These are phyloP conservation scores for Scaptomyza pallida DNA, from an alignment of 1,140 invertebrate genomes.

Conservation along the genomic window DNA sequence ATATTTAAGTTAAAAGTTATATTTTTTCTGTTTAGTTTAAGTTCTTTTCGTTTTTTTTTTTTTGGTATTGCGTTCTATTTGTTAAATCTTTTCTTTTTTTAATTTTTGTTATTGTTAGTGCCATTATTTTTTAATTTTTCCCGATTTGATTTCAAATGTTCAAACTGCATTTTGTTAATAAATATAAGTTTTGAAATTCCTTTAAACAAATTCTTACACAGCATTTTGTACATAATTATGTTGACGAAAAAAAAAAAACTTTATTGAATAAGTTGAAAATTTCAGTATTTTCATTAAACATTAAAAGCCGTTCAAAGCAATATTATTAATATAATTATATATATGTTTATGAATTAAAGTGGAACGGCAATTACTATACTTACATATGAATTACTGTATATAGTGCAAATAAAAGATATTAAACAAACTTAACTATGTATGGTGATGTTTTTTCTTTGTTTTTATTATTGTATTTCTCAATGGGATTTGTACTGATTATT, in stretches of 20 bases:
- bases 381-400: slow-evolving; percentile 68
- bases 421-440: no score
- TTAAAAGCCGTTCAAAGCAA: slow-evolving; percentile 60
- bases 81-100: slow-evolving; percentile 27
- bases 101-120: slow-evolving; percentile 54
- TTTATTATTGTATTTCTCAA: not conserved
- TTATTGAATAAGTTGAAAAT: slow-evolving; percentile 50
- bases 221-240: slow-evolving; percentile 61
- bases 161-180: slow-evolving; percentile 20
- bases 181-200: not conserved
- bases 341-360: slow-evolving; percentile 31
- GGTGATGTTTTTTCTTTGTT: not conserved
- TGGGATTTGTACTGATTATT: no score
- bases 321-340: slow-evolving; percentile 44
- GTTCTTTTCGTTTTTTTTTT: slow-evolving; percentile 1
- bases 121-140: slow-evolving; percentile 47
- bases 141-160: slow-evolving; percentile 12
- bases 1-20: slow-evolving; percentile 43
- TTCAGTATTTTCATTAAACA: slow-evolving; percentile 57
- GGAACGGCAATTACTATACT: slow-evolving; percentile 57
- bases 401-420: slow-evolving; percentile 42
- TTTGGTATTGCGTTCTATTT: slow-evolving; percentile 41
- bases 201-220: not conserved
- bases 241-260: slow-evolving; percentile 19
- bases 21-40: slow-evolving; percentile 36